These are phyloP conservation scores for Sebastes cheni DNA, from an alignment of 2,797 vertebrate genomes.

Conservation along the genomic window DNA sequence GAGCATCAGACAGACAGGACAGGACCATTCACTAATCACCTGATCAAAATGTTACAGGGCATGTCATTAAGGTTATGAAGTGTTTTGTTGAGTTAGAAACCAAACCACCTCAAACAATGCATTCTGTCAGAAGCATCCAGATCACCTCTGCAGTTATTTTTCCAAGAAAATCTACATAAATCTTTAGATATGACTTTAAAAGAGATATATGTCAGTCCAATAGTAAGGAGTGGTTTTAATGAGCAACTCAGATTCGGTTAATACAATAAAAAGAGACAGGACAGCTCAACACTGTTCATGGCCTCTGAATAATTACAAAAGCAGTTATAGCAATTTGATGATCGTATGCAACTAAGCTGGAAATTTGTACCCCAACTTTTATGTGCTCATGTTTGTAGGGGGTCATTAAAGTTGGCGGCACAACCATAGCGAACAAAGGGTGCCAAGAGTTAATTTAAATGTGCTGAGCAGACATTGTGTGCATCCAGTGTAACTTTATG, in stretches of 20 bases:
- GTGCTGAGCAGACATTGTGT: constrained; percentile 40
- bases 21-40: background rate
- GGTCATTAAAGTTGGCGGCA: constrained; percentile 25
- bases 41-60: background rate
- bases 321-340: constrained; percentile 12
- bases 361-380: constrained; percentile 16
- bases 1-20: background rate
- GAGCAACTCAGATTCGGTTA: background rate
- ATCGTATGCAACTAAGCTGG: background rate
- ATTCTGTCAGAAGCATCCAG: background rate
- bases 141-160: background rate
- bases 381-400: constrained; percentile 21
- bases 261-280: background rate
- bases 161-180: background rate
- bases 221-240: background rate
- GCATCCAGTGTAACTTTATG: constrained; percentile 28
- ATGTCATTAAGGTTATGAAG: background rate
- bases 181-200: background rate
- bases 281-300: background rate
- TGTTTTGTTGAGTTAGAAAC: constrained; percentile 3
- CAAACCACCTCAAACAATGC: background rate
- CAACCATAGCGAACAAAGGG: background rate
- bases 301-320: background rate
- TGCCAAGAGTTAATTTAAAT: constrained; percentile 26
- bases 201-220: background rate